phyloP scores from a whole-genome alignment of 2,888 invertebrate species.

The Eulithis testata region DNA sequence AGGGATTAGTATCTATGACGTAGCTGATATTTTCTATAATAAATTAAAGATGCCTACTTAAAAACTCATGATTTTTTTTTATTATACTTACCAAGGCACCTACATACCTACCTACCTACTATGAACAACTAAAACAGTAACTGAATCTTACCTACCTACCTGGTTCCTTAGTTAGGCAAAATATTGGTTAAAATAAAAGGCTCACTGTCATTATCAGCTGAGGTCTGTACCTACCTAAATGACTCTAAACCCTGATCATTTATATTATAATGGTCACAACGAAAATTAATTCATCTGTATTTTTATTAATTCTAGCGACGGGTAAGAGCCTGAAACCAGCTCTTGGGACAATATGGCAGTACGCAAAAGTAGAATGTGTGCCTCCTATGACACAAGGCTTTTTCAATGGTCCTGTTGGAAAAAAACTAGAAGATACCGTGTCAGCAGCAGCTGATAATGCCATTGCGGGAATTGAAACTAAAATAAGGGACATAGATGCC shows the following conservation, averaged over 20 bases:
- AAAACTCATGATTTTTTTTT: background rate
- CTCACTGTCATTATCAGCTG: too few relatives aligned
- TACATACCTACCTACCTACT: too few relatives aligned
- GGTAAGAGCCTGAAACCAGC: constrained; percentile 52
- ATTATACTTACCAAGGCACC: too few relatives aligned
- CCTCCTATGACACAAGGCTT: constrained; percentile 64
- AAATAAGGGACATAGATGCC: constrained; percentile 57
- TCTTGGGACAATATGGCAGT: constrained; percentile 62
- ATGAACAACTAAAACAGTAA: too few relatives aligned
- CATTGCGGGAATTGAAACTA: constrained; percentile 47
- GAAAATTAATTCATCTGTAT: too few relatives aligned
- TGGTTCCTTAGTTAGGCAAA: too few relatives aligned
- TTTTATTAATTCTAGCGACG: constrained; percentile 56
- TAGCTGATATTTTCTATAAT: background rate
- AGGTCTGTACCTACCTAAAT: too few relatives aligned
- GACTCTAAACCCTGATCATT: too few relatives aligned
- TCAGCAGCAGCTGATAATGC: constrained; percentile 47
- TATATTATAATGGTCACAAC: too few relatives aligned
- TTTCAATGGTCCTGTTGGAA: constrained; percentile 59
- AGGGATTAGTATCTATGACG: background rate
- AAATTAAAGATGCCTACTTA: constrained; percentile 1
- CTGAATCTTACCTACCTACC: too few relatives aligned
- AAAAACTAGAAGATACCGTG: constrained; percentile 54
- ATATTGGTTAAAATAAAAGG: too few relatives aligned
- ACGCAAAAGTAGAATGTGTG: constrained; percentile 70